Evolutionary conservation across 2,797 vertebrate species (phyloP), one percentile per base, ranked within the genome.

Genomic region (Xiphophorus birchmanni): DNA sequence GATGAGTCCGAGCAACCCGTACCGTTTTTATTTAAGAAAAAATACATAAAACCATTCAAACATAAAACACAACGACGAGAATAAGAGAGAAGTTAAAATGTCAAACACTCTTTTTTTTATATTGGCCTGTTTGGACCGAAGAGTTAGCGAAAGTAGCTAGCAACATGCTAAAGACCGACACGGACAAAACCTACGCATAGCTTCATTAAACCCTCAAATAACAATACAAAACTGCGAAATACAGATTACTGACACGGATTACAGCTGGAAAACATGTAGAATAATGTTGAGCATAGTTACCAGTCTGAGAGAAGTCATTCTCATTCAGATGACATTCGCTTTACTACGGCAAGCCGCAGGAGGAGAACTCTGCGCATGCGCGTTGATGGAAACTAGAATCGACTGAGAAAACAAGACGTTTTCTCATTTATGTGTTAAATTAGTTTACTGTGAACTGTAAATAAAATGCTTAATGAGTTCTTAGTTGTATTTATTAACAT

Each of bases 251-350:
- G 48, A 50, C 8, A 8, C 48, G 5, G 50, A 52, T 52, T 23
- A 52, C 50, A 23, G 2, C 21, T 52, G 50, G 50, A 6, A 0
- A 0, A 6, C 40, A 26, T 42, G 0, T 7, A 0, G 13, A 3
- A 3, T 2, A 0, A 4, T 5, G 9, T n/a, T 54, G 13, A 47
- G 15, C 67, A 79, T 72, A 86, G 65, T 93, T 80, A 92, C 90
- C 87, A 94, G 67, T 81, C 91, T 92, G 6, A 82, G 12, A 50
- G 72, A 85, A 77, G 90, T 89, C 94, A 94, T 95, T 2, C 47
- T 78, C 26, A 5, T 11, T 58, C 29, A 12, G 45, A 26, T 6
- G 12, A 26, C 65, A n/a, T 76, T 69, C 32, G 80, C 78, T 67
- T 86, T 90, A 76, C 78, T 93, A 95, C 90, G 90, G 93, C 63